Evolutionary conservation across 2,888 invertebrate genomes (phyloP).

Genomic region (Oegoconia quadripuncta): DNA sequence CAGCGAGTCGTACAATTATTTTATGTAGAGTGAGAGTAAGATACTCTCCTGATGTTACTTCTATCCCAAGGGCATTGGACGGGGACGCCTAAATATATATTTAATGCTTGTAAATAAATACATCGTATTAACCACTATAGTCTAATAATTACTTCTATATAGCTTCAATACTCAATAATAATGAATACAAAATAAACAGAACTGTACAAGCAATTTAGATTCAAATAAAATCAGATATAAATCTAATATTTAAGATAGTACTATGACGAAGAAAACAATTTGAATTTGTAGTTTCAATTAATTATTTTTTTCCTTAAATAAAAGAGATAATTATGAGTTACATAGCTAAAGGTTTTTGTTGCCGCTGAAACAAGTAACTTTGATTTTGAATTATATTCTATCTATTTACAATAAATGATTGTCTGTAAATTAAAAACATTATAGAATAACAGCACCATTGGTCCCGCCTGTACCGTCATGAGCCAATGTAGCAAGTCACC

Average conservation of each 20-base stretch:
- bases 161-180: neutral
- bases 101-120: neutral
- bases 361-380: neutral
- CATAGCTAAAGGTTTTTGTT: slow-evolving; percentile 1
- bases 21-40: slow-evolving; percentile 49
- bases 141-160: neutral
- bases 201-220: slow-evolving; percentile 24
- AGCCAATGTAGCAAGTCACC: slow-evolving; percentile 70
- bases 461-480: slow-evolving; percentile 45
- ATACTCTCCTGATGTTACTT: slow-evolving; percentile 56
- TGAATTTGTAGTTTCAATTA: neutral
- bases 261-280: slow-evolving; percentile 23
- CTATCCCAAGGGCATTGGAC: slow-evolving; percentile 46
- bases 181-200: slow-evolving; percentile 14
- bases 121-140: neutral
- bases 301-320: neutral
- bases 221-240: slow-evolving; percentile 26
- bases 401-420: neutral
- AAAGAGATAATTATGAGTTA: neutral
- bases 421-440: neutral
- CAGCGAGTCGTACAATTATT: slow-evolving; percentile 65
- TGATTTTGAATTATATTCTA: neutral
- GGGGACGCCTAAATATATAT: neutral
- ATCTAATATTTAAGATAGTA: slow-evolving; percentile 29
- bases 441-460: slow-evolving; percentile 29